A percentile compares a stretch with the other conserved stretches of the same genome.
phyloP scores from a whole-genome alignment of 2,888 invertebrate genomes.

The Sceliomorpha sp. region DNA sequence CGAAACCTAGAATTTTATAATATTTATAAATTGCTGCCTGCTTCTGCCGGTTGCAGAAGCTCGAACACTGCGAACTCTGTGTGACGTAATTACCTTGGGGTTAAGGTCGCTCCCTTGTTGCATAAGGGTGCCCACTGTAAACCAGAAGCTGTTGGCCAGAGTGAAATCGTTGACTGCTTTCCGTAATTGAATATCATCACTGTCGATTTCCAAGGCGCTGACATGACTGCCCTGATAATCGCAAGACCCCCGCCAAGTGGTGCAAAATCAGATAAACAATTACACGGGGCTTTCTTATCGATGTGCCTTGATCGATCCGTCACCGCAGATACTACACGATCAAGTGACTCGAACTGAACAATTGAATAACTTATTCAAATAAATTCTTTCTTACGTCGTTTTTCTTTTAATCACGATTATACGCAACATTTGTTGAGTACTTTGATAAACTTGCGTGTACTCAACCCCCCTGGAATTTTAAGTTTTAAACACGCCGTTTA shows the following conservation, averaged over 20 bases:
- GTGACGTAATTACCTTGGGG: constrained; percentile 88
- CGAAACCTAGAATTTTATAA: too few relatives aligned
- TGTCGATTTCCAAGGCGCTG: constrained; percentile 76
- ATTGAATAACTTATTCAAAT: constrained; percentile 43
- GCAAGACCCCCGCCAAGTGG: constrained; percentile 70
- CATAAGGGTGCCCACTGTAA: constrained; percentile 96
- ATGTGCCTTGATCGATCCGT: constrained; percentile 45
- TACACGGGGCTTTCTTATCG: constrained; percentile 62
- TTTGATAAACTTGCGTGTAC: too few relatives aligned
- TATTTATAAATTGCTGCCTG: constrained; percentile 17
- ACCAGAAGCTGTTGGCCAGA: constrained; percentile 96
- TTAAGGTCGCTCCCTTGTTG: constrained; percentile 95
- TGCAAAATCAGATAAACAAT: constrained; percentile 74
- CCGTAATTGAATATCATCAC: constrained; percentile 75
- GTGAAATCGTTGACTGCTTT: constrained; percentile 90
- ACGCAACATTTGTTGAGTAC: too few relatives aligned
- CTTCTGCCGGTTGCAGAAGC: constrained; percentile 25
- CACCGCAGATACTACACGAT: constrained; percentile 38
- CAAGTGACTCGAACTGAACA: constrained; percentile 51
- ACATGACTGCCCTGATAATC: constrained; percentile 75
- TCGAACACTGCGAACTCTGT: constrained; percentile 66
- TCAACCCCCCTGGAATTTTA: too few relatives aligned
- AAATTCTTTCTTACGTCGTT: constrained; percentile 5
- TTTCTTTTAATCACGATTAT: too few relatives aligned
- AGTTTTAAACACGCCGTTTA: too few relatives aligned